A percentile compares a stretch with the other conserved stretches of the same genome.
These are phyloP conservation scores for Sycobia sp. DNA, from an alignment of 1,140 invertebrate genomes.

Conservation along the genomic window DNA sequence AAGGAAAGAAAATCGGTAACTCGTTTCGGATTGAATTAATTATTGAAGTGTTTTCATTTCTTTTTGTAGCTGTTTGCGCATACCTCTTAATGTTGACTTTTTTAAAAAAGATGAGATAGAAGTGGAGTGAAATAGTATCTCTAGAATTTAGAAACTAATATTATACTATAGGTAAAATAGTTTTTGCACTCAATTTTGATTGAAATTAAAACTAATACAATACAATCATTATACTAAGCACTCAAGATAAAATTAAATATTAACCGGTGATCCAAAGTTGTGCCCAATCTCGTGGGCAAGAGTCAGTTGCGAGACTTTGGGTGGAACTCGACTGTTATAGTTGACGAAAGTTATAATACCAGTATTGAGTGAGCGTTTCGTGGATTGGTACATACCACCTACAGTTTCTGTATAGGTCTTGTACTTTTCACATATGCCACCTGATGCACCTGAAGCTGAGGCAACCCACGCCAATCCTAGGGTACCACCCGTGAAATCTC, in stretches of 20 bases:
- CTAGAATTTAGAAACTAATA: too few species aligned
- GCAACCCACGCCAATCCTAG: slow-evolving; percentile 98
- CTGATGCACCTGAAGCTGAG: slow-evolving; percentile 91
- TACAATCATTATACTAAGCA: too few species aligned
- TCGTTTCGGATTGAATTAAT: too few species aligned
- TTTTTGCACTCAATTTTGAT: too few species aligned
- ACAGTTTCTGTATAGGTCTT: slow-evolving; percentile 96
- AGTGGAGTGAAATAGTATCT: too few species aligned
- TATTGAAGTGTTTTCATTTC: too few species aligned
- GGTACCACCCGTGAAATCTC: slow-evolving; percentile 95
- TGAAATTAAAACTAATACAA: too few species aligned
- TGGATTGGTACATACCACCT: slow-evolving; percentile 89
- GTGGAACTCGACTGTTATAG: slow-evolving; percentile 95
- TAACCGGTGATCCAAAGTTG: slow-evolving; percentile 97
- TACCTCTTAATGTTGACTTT: too few species aligned
- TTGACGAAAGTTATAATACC: slow-evolving; percentile 99
- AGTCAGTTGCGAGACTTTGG: slow-evolving; percentile 96
- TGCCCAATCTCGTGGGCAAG: slow-evolving; percentile 99
- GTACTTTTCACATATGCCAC: slow-evolving; percentile 98
- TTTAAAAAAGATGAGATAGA: too few species aligned
- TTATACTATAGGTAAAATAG: too few species aligned
- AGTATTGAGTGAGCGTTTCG: slow-evolving; percentile 94
- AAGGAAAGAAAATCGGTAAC: too few species aligned
- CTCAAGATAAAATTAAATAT: slow-evolving; percentile 47
- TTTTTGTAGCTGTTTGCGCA: too few species aligned